Percentiles rank a stretch among this genome's conserved stretches.
These are phyloP conservation scores for Tribolium freemani DNA, from an alignment of 2,888 invertebrate genomes.

Conservation along the genomic window DNA sequence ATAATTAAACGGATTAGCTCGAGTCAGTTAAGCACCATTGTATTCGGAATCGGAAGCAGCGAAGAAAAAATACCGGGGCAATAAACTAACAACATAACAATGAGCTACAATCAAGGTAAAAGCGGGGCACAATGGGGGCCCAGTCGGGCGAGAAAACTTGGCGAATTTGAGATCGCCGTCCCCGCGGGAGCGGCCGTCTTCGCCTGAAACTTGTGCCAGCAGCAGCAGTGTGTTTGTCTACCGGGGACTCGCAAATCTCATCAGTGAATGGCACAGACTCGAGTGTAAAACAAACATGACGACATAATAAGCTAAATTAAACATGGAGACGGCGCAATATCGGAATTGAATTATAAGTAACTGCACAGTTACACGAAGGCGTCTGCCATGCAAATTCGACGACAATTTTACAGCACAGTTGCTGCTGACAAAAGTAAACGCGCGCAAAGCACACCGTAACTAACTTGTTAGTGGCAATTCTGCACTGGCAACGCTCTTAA, in stretches of 20 bases:
- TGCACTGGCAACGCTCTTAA: conserved; percentile 25
- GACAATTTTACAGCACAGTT: conserved; percentile 60
- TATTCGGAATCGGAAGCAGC: conserved; percentile 44
- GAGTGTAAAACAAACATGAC: conserved; percentile 64
- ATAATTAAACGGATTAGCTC: conserved; percentile 56
- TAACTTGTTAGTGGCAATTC: conserved; percentile 44
- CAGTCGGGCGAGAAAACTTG: conserved; percentile 56
- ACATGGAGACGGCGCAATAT: conserved; percentile 63
- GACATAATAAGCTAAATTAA: conserved; percentile 66
- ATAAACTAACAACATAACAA: conserved; percentile 61
- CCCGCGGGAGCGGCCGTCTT: conserved; percentile 35
- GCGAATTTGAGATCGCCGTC: conserved; percentile 45
- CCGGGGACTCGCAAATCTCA: conserved; percentile 59
- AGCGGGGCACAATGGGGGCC: conserved; percentile 54
- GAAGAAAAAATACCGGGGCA: conserved; percentile 53
- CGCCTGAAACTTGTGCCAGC: conserved; percentile 10
- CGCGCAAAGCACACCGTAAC: conserved; percentile 37
- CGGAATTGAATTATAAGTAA: conserved; percentile 63
- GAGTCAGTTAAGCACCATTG: conserved; percentile 54
- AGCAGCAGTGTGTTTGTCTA: conserved; percentile 46
- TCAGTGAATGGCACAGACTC: conserved; percentile 62
- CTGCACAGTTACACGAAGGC: conserved; percentile 57
- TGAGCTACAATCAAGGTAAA: conserved; percentile 63
- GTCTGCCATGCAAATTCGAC: conserved; percentile 62
- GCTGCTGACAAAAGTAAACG: conserved; percentile 46